phyloP scores from a whole-genome alignment of 53 echinoderm and acorn worm genomes.

The Patiria pectinifera region DNA sequence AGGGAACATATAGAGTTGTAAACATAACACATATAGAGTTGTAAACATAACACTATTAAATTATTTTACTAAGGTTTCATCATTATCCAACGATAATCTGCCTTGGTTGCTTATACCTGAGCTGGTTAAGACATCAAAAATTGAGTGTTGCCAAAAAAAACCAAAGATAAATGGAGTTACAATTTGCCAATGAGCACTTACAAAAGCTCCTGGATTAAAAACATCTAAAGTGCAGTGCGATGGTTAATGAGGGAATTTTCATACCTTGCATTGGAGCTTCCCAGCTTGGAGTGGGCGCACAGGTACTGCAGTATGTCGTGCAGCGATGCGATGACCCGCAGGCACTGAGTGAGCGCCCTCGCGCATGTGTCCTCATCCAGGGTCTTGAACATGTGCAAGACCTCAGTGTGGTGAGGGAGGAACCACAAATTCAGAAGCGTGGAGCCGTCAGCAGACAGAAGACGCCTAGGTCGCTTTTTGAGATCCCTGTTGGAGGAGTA shows the following conservation, averaged over 20 bases:
- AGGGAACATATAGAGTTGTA: too few relatives aligned
- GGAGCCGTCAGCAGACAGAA: constrained; percentile 81
- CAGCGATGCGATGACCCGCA: constrained; percentile 79
- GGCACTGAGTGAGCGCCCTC: constrained; percentile 74
- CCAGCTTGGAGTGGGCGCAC: constrained; percentile 94
- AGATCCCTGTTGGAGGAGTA: constrained; percentile 69
- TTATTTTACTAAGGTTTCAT: too few relatives aligned
- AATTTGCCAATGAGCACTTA: neutral
- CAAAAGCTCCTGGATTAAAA: neutral
- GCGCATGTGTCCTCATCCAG: constrained; percentile 88
- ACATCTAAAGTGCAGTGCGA: too few relatives aligned
- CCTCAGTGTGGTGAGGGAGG: constrained; percentile 92
- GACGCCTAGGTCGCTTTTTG: constrained; percentile 89
- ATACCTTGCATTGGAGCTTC: constrained; percentile 94
- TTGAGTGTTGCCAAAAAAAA: too few relatives aligned
- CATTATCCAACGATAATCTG: too few relatives aligned
- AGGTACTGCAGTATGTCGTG: constrained; percentile 97
- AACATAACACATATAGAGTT: too few relatives aligned
- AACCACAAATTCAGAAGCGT: constrained; percentile 94
- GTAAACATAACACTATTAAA: too few relatives aligned
- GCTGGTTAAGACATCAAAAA: too few relatives aligned
- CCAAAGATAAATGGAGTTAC: too few relatives aligned
- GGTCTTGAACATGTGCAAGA: constrained; percentile 90
- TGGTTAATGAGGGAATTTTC: neutral
- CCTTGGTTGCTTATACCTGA: too few relatives aligned